A percentile compares a stretch with the other conserved stretches of the same genome.
These are phyloP conservation scores for Ennomos fuscantarius DNA, from an alignment of 2,888 invertebrate species.

Conservation along the genomic window DNA sequence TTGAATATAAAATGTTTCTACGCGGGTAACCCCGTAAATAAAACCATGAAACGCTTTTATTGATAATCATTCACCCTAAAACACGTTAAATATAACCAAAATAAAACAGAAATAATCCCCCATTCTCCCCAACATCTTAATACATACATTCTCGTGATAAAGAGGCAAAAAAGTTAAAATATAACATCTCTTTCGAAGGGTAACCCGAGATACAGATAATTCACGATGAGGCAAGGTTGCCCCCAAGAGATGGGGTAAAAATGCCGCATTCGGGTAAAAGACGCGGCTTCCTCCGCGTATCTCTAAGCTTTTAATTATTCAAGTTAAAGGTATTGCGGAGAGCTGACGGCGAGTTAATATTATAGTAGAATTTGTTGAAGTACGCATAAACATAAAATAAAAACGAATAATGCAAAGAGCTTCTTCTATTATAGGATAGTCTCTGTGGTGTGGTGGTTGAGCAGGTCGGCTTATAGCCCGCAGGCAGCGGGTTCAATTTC, in stretches of 20 bases:
- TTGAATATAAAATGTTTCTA: too few relatives aligned
- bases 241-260: slow-evolving; percentile 20
- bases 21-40: too few relatives aligned
- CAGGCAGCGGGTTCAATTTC: too few relatives aligned
- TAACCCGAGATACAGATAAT: slow-evolving; percentile 20
- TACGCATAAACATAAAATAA: not conserved
- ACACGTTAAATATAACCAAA: not conserved
- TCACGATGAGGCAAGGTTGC: slow-evolving; percentile 21
- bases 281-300: not conserved
- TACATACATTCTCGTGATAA: slow-evolving; percentile 16
- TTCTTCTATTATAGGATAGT: too few relatives aligned
- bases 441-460: too few relatives aligned
- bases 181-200: slow-evolving; percentile 23
- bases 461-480: too few relatives aligned
- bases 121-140: slow-evolving; percentile 1
- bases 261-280: slow-evolving; percentile 15
- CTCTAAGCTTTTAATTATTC: slow-evolving; percentile 25
- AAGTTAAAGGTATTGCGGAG: slow-evolving; percentile 15
- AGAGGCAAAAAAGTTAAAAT: slow-evolving; percentile 25
- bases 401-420: too few relatives aligned
- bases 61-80: too few relatives aligned
- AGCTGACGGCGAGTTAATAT: not conserved
- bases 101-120: slow-evolving; percentile 5
- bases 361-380: not conserved
- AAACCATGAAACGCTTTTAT: too few relatives aligned